These are phyloP conservation scores for Argopecten irradians DNA, from an alignment of 1,140 invertebrate genomes.

Conservation along the genomic window DNA sequence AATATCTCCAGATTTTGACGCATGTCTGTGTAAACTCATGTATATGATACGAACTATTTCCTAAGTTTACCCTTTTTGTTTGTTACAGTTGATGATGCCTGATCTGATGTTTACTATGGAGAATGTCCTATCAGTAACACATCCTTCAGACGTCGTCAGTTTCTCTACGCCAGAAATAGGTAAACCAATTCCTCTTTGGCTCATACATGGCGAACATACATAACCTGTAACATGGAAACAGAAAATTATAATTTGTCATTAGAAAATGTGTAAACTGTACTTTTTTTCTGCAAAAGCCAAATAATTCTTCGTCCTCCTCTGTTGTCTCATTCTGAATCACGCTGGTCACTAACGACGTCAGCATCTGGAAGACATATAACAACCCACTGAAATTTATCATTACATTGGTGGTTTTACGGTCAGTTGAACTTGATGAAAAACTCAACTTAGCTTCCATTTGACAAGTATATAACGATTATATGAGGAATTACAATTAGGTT, in stretches of 20 bases:
- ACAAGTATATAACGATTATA: no score
- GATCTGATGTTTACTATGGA: constrained; percentile 36
- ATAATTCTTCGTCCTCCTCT: neutral
- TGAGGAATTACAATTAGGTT: no score
- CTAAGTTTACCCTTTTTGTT: neutral
- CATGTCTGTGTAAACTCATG: no score
- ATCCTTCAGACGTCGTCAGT: constrained; percentile 23
- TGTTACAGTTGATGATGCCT: constrained; percentile 20
- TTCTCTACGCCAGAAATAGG: constrained; percentile 37
- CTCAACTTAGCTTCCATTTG: no score
- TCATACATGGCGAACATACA: no score
- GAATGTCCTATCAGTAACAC: constrained; percentile 30
- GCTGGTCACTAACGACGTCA: neutral
- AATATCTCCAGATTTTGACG: no score
- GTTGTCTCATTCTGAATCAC: neutral
- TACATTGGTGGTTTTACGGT: no score
- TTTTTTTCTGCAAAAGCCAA: neutral
- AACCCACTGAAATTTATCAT: no score
- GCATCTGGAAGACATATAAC: neutral
- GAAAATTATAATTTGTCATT: neutral
- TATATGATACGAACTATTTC: neutral
- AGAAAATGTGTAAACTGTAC: neutral
- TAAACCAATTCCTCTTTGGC: constrained; percentile 14
- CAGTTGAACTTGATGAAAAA: no score
- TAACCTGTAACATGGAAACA: no score